Evolutionary conservation across 2,113 vertebrate genomes (phyloP).

Genomic region (Chloropsis cyanopogon): DNA sequence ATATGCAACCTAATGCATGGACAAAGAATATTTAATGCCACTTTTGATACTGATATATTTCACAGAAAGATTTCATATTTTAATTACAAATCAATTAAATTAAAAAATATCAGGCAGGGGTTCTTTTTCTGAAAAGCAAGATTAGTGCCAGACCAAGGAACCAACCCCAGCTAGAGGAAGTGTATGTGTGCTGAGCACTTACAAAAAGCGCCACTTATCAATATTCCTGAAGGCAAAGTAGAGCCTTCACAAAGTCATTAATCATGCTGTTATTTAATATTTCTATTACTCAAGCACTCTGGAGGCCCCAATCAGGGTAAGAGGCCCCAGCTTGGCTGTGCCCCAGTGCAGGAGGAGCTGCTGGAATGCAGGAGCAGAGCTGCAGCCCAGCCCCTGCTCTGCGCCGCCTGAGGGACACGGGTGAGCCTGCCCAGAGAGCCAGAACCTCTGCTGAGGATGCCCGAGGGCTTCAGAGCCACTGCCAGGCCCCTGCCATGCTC

Average conservation of each 20-base stretch:
- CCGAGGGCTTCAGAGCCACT: fast-evolving
- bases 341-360: neutral
- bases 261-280: constrained; percentile 31
- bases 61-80: neutral
- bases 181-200: neutral
- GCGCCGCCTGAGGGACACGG: neutral
- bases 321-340: neutral
- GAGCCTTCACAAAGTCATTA: constrained; percentile 25
- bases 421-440: neutral
- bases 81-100: neutral
- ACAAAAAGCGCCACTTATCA: neutral
- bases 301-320: constrained; percentile 17
- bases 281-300: neutral
- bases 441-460: neutral
- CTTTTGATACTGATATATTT: neutral
- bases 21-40: neutral
- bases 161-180: neutral
- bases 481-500: neutral
- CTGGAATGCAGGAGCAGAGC: neutral
- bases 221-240: neutral
- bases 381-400: fast-evolving
- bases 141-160: neutral
- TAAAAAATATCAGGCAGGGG: neutral
- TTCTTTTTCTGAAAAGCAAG: neutral
- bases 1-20: neutral